Conservation (phyloP, 2,797 vertebrate genomes). For the Thripadectes ignobilis region DNA sequence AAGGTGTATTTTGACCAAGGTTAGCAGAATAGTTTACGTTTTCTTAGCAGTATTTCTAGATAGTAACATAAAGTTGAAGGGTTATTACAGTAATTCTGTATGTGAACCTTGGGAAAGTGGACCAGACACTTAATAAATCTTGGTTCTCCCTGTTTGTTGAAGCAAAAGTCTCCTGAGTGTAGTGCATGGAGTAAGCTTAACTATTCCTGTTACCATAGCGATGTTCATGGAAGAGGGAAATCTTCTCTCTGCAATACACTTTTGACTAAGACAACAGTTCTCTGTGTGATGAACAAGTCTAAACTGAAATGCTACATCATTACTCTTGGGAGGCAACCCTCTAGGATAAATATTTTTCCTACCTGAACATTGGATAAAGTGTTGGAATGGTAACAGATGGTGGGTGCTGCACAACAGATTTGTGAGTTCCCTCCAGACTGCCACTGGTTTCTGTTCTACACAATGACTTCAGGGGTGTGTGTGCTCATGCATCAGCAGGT, state of each 20-base stretch:
- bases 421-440: not conserved
- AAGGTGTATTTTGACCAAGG: not conserved
- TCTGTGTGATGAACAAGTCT: not conserved
- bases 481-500: not conserved
- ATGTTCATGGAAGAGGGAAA: not conserved
- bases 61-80: not conserved
- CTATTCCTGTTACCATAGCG: conserved; percentile 10
- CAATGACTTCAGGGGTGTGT: not conserved
- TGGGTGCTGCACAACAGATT: not conserved
- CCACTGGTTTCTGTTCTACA: not conserved
- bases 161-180: not conserved
- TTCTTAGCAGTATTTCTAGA: not conserved
- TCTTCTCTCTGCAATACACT: not conserved
- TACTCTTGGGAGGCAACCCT: not conserved
- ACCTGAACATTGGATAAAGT: not conserved
- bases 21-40: not conserved
- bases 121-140: not conserved
- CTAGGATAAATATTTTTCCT: not conserved
- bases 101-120: not conserved
- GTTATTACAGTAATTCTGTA: not conserved
- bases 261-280: not conserved
- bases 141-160: not conserved
- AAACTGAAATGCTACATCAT: not conserved
- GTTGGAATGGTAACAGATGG: not conserved
- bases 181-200: not conserved